phyloP scores from a whole-genome alignment of 2,888 invertebrate genomes.

The Dusona sp. region DNA sequence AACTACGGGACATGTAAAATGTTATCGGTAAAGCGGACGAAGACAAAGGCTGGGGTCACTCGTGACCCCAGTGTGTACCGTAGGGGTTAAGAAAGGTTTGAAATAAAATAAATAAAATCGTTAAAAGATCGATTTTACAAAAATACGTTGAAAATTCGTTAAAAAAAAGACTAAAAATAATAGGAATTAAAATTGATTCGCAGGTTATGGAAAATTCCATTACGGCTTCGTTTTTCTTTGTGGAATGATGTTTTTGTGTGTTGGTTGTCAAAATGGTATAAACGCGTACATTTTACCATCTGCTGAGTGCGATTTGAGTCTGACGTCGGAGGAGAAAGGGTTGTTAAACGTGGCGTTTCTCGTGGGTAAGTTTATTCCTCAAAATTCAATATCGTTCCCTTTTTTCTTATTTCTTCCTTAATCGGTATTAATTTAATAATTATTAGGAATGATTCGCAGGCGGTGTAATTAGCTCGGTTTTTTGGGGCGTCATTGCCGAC shows the following conservation, averaged over 20 bases:
- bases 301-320: slow-evolving; percentile 89
- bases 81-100: no score
- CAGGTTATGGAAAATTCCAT: slow-evolving; percentile 88
- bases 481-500: slow-evolving; percentile 93
- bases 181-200: slow-evolving; percentile 8
- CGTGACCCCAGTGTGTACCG: no score
- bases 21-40: no score
- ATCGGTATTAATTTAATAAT: slow-evolving; percentile 29
- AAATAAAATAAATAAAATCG: no score
- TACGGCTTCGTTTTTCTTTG: slow-evolving; percentile 88
- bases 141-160: not conserved
- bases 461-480: slow-evolving; percentile 90
- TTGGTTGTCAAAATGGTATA: slow-evolving; percentile 89
- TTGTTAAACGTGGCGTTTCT: slow-evolving; percentile 90
- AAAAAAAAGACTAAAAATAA: not conserved
- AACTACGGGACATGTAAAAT: no score
- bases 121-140: not conserved
- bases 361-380: slow-evolving; percentile 86
- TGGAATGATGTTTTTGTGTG: slow-evolving; percentile 88
- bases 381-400: not conserved
- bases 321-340: slow-evolving; percentile 89
- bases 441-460: slow-evolving; percentile 82
- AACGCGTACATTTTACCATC: slow-evolving; percentile 91
- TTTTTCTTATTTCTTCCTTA: not conserved
- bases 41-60: no score